phyloP scores from a whole-genome alignment of 92 coral and sea anemone genomes.

The Actinernus sp. region DNA sequence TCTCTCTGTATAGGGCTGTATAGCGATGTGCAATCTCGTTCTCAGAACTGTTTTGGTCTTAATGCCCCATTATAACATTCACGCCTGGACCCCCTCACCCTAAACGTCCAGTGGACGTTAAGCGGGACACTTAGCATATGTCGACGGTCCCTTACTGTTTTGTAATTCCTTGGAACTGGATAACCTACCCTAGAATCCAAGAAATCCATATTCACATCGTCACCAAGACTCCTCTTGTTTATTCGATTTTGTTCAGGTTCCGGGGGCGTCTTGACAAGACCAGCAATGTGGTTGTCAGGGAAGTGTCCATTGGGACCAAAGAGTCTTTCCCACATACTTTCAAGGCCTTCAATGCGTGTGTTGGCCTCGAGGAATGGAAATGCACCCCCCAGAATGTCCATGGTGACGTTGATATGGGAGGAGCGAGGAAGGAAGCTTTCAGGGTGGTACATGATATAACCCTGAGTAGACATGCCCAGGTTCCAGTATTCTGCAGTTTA shows the following conservation, averaged over 20 bases:
- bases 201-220: slow-evolving; percentile 31
- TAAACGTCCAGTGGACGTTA: no score
- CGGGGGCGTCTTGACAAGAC: slow-evolving; percentile 9
- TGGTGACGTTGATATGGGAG: slow-evolving; percentile 57
- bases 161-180: background rate
- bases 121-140: no score
- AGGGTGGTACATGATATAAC: slow-evolving; percentile 60
- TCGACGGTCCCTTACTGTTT: no score
- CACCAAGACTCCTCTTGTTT: slow-evolving; percentile 17
- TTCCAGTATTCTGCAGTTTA: slow-evolving; percentile 36
- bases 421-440: slow-evolving; percentile 70
- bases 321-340: slow-evolving; percentile 56
- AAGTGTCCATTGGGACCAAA: slow-evolving; percentile 68
- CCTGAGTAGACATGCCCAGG: slow-evolving; percentile 58
- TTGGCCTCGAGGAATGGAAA: slow-evolving; percentile 63
- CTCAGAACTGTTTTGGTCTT: no score
- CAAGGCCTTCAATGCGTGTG: slow-evolving; percentile 63
- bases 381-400: slow-evolving; percentile 72
- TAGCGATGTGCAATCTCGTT: no score
- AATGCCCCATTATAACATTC: no score
- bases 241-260: slow-evolving; percentile 2
- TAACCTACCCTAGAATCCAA: slow-evolving; percentile 37
- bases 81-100: no score
- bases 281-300: slow-evolving; percentile 41
- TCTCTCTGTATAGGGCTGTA: no score